Conservation (phyloP, 2,888 invertebrate species). For the Hydropsyche betteni region DNA sequence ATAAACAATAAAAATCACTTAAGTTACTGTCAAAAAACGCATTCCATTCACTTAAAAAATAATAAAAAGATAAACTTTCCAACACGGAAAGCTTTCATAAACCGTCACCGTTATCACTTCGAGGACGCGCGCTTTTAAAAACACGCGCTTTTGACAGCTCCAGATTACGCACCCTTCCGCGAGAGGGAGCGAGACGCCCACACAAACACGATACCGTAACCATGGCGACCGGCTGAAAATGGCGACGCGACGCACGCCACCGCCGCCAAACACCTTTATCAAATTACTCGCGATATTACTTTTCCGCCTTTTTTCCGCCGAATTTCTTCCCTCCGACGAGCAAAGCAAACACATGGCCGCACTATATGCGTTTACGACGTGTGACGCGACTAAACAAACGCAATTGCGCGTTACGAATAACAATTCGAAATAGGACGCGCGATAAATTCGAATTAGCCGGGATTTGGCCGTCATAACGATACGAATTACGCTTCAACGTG, state of each 20-base stretch:
- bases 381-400: constrained; percentile 13
- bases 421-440: neutral
- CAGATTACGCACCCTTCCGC: too few relatives aligned
- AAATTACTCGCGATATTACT: constrained; percentile 4
- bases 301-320: constrained; percentile 20
- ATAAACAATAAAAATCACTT: too few relatives aligned
- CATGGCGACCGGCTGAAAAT: constrained; percentile 8
- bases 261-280: neutral
- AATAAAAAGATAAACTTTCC: too few relatives aligned
- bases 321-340: too few relatives aligned
- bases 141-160: too few relatives aligned
- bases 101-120: neutral
- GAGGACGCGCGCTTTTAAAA: neutral
- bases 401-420: constrained; percentile 6
- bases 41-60: too few relatives aligned
- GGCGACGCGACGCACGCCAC: neutral
- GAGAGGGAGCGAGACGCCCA: neutral
- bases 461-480: neutral
- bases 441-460: neutral
- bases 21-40: too few relatives aligned
- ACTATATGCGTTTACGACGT: too few relatives aligned
- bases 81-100: too few relatives aligned
- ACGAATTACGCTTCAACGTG: neutral
- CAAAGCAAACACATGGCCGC: neutral
- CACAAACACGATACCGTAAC: constrained; percentile 7